Percentiles rank a stretch among this genome's conserved stretches.
phyloP scores from a whole-genome alignment of 2,888 invertebrate species.

The Frankliniella fusca region DNA sequence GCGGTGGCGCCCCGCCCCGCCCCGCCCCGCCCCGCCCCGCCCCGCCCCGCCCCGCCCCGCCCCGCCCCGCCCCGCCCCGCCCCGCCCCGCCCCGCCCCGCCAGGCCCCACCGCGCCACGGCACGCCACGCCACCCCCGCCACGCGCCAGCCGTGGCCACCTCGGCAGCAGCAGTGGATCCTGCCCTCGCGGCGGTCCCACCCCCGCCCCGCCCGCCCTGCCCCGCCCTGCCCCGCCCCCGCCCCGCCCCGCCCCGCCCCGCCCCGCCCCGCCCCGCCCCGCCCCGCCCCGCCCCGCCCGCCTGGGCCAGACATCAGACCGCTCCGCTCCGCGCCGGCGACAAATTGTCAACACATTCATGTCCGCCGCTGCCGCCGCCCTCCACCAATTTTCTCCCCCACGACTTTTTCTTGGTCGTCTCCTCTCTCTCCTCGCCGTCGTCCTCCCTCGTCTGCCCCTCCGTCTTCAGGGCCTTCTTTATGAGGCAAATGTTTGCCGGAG shows the following conservation, averaged over 20 bases:
- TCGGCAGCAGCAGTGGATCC: neutral
- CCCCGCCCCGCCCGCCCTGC: neutral
- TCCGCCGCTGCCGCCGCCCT: neutral
- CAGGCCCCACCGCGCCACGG: neutral
- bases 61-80: neutral
- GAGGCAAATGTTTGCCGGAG: slow-evolving; percentile 22
- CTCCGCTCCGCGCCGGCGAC: neutral
- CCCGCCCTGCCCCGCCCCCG: neutral
- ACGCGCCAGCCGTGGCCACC: neutral
- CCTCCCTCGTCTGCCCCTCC: neutral
- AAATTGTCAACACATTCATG: slow-evolving; percentile 17
- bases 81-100: neutral
- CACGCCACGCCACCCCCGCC: neutral
- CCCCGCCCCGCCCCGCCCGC: slow-evolving; percentile 2
- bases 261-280: slow-evolving; percentile 3
- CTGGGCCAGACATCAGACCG: neutral
- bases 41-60: neutral
- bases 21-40: neutral
- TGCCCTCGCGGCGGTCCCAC: neutral
- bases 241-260: slow-evolving; percentile 2
- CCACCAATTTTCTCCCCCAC: neutral
- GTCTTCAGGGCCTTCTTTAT: neutral
- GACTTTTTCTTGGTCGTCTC: too few species aligned
- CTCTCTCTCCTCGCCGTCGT: too few species aligned
- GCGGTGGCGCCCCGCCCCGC: neutral